Percentiles rank a stretch among this genome's conserved stretches.
These are phyloP conservation scores for Illadopsis cleaveri DNA, from an alignment of 2,113 vertebrate genomes.

Conservation along the genomic window DNA sequence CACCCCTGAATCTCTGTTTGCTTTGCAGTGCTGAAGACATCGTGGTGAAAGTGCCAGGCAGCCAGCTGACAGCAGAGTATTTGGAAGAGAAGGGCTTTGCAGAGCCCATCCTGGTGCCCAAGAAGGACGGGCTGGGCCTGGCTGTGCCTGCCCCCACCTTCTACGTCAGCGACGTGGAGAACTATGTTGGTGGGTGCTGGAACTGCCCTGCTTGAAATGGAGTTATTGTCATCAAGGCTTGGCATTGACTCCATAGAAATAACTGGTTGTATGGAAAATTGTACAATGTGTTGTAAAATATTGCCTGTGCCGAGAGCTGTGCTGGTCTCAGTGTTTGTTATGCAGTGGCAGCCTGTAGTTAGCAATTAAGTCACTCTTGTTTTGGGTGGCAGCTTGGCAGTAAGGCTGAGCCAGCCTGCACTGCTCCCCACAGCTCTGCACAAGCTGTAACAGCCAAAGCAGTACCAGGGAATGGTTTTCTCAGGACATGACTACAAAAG, in stretches of 20 bases:
- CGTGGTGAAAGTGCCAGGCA: slow-evolving; percentile 86
- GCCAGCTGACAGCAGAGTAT: slow-evolving; percentile 87
- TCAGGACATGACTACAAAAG: background rate
- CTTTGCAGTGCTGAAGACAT: slow-evolving; percentile 89
- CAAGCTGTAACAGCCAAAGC: background rate
- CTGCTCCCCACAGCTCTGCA: background rate
- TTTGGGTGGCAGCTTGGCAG: background rate
- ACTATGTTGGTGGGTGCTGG: slow-evolving; percentile 87
- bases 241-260: background rate
- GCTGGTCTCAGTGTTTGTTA: background rate
- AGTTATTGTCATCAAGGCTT: background rate
- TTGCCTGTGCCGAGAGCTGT: background rate
- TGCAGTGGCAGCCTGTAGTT: background rate
- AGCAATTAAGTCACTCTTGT: background rate
- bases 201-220: background rate
- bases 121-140: slow-evolving; percentile 93
- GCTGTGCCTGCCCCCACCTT: slow-evolving; percentile 93
- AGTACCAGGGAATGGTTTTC: background rate
- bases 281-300: background rate
- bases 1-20: background rate
- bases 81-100: slow-evolving; percentile 93
- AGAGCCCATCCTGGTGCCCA: slow-evolving; percentile 92
- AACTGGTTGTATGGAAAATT: background rate
- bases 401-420: background rate
- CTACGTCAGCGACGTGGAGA: slow-evolving; percentile 97